Evolutionary conservation across 2,113 vertebrate species (phyloP), one percentile per base, ranked within the genome.

Genomic region (Alaudala cheleensis): DNA sequence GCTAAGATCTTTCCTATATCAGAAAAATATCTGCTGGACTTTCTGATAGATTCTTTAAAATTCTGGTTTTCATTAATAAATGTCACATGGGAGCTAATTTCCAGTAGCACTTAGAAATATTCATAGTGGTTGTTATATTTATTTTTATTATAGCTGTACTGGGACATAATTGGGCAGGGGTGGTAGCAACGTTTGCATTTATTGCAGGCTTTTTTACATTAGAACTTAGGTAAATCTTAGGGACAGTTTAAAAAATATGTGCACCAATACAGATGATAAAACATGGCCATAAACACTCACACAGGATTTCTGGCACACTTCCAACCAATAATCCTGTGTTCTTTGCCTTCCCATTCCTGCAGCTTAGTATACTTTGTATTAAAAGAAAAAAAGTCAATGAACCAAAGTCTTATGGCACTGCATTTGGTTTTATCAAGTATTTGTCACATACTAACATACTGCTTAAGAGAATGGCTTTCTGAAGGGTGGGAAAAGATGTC

Each of bases 351-450:
- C 14, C 86, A 15, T 40, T 54, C 31, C 25, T 44, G 14, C 9
- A 69, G 15, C 5, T 64, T 60, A 28, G n/a, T 15, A 15, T 25
- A 37, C n/a, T 76, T 71, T 74, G 4, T 58, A 66, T 39, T 58
- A n/a, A 66, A 57, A 66, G 19, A 23, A 70, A 67, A 56, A 44
- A 67, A 13, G 2, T 28, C 37, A 23, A 15, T 44, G 14, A 70
- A 78, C 7, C 0, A 0, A n/a, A n/a, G 37, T 37, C 37, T 37
- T 37, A 37, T 65, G 61, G 3, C 39, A 62, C 77, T 51, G 2
- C 49, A 58, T n/a, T 9, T 77, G 8, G 10, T 77, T 81, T 65
- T 24, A 26, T 72, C 49, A 86, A 34, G 12, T 67, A 5, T 69
- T 37, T 69, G 50, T 72, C 21, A 12, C 45, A 33, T n/a, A 29